Conservation (phyloP, 92 coral and sea anemone species). For the Metridium senile region DNA sequence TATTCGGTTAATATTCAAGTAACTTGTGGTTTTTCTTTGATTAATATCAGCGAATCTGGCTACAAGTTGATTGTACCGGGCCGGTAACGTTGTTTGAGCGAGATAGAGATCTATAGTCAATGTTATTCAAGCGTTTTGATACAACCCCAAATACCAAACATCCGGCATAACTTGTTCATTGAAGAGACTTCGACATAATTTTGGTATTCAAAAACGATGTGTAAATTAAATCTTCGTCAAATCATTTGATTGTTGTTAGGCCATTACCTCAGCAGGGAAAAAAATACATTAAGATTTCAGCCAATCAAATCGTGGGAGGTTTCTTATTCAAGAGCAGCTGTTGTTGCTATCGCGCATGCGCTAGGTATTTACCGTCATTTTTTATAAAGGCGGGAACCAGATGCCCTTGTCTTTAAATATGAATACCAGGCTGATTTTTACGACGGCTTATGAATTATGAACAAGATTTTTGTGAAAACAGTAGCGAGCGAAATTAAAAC, state of each 20-base stretch:
- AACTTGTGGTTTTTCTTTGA: slow-evolving; percentile 25
- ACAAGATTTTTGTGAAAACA: too few relatives aligned
- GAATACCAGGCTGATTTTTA: too few relatives aligned
- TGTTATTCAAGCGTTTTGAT: slow-evolving; percentile 22
- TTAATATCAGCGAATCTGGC: slow-evolving; percentile 17
- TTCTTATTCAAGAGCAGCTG: slow-evolving; percentile 30
- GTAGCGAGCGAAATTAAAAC: too few relatives aligned
- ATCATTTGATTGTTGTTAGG: slow-evolving; percentile 19
- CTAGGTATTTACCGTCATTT: too few relatives aligned
- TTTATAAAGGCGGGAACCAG: too few relatives aligned
- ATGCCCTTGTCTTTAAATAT: too few relatives aligned
- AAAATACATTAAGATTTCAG: slow-evolving; percentile 7
- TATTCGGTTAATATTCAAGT: slow-evolving; percentile 16
- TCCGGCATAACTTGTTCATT: slow-evolving; percentile 17
- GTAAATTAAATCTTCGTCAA: slow-evolving; percentile 33
- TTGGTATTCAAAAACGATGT: slow-evolving; percentile 15
- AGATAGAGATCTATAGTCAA: slow-evolving; percentile 19
- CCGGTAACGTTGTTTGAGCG: slow-evolving; percentile 1
- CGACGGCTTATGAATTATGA: too few relatives aligned
- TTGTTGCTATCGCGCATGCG: slow-evolving; percentile 44
- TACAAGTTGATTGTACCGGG: neutral
- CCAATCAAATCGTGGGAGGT: slow-evolving; percentile 26
- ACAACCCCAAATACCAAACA: slow-evolving; percentile 6
- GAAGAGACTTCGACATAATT: slow-evolving; percentile 9
- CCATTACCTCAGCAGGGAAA: neutral